phyloP scores from a whole-genome alignment of 2,797 vertebrate species.

The Sciurus vulgaris region DNA sequence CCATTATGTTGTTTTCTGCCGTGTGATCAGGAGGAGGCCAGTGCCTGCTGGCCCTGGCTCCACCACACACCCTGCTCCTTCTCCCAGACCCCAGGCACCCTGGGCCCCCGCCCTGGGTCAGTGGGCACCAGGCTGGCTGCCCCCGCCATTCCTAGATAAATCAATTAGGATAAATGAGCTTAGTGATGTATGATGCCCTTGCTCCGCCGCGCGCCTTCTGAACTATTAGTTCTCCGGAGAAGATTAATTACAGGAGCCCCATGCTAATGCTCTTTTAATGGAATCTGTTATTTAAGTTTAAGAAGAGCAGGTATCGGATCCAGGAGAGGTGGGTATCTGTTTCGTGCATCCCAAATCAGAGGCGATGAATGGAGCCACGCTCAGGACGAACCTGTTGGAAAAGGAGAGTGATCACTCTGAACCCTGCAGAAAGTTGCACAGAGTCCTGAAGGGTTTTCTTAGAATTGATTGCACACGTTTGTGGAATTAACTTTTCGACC shows the following conservation, averaged over 20 bases:
- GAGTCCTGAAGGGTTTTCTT: background rate
- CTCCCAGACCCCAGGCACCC: conserved; percentile 6
- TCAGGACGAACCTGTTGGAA: conserved; percentile 71
- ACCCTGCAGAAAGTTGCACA: background rate
- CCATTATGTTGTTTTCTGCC: conserved; percentile 82
- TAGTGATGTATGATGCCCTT: conserved; percentile 85
- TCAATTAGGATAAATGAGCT: conserved; percentile 88
- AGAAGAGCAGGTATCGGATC: conserved; percentile 79
- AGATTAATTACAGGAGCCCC: conserved; percentile 87
- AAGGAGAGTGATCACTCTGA: background rate
- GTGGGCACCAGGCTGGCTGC: conserved; percentile 45
- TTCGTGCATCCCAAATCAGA: conserved; percentile 83
- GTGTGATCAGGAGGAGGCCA: conserved; percentile 67
- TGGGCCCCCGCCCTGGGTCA: conserved; percentile 4
- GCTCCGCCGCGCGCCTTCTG: conserved; percentile 80
- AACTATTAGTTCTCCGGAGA: conserved; percentile 86
- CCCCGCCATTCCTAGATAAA: conserved; percentile 83
- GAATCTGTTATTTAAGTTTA: conserved; percentile 86
- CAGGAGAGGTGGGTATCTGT: conserved; percentile 78
- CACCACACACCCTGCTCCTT: conserved; percentile 35
- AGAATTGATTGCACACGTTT: background rate
- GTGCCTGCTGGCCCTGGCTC: conserved; percentile 6
- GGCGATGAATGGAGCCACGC: conserved; percentile 67
- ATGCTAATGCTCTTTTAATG: conserved; percentile 87
- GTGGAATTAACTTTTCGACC: background rate